Evolutionary conservation across 1,140 invertebrate species (phyloP).

Genomic region (Asbolus verrucosus): DNA sequence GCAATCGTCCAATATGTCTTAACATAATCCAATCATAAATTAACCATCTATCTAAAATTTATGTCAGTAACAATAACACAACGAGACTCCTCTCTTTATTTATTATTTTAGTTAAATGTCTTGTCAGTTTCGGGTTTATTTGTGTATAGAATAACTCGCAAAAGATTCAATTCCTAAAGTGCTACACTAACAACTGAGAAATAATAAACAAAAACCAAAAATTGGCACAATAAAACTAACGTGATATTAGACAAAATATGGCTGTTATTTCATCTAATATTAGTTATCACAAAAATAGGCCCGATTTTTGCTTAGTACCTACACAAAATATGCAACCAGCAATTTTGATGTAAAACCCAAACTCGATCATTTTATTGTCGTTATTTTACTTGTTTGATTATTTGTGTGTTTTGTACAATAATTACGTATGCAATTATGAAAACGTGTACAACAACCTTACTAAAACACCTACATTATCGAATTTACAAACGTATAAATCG

Average conservation of each 20-base stretch:
- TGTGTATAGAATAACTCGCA: background rate
- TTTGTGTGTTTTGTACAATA: constrained; percentile 5
- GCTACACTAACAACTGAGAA: background rate
- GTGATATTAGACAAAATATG: constrained; percentile 43
- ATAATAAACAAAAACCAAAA: background rate
- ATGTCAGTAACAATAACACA: constrained; percentile 22
- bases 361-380: constrained; percentile 20
- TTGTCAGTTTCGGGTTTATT: background rate
- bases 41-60: constrained; percentile 3
- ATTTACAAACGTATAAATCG: too few species aligned
- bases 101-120: constrained; percentile 4
- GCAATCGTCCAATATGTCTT: constrained; percentile 13
- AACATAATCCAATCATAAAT: constrained; percentile 7
- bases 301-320: constrained; percentile 36
- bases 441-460: too few species aligned
- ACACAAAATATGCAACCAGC: background rate
- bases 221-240: constrained; percentile 36
- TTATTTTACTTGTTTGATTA: constrained; percentile 5
- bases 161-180: constrained; percentile 38
- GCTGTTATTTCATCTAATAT: constrained; percentile 45
- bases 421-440: constrained; percentile 13
- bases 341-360: too few species aligned
- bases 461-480: too few species aligned
- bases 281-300: constrained; percentile 43
- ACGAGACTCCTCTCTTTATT: constrained; percentile 8